These are phyloP conservation scores for Ameiurus melas DNA, from an alignment of 2,113 vertebrate species.

Conservation along the genomic window DNA sequence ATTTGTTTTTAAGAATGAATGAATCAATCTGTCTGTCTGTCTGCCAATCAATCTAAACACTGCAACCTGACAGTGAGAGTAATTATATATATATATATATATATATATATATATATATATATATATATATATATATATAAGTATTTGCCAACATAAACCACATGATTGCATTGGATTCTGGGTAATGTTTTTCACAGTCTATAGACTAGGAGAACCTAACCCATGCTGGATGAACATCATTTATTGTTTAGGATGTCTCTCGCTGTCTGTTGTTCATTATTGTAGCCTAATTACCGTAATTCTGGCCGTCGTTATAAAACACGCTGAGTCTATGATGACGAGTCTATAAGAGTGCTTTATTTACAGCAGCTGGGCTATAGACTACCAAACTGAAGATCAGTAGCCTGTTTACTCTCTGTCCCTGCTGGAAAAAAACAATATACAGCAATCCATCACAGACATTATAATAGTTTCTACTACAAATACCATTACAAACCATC, in stretches of 20 bases:
- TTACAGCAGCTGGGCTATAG: background rate
- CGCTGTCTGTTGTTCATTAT: background rate
- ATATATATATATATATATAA: no score
- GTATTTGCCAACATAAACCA: background rate
- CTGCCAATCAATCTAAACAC: background rate
- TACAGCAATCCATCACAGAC: no score
- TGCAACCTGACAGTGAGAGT: no score
- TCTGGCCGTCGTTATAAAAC: background rate
- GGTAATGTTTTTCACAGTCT: background rate
- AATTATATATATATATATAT: no score
- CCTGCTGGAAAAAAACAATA: no score
- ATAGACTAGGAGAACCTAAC: background rate
- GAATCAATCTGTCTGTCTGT: background rate
- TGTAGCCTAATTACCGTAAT: background rate
- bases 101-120: no score
- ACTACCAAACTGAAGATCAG: background rate
- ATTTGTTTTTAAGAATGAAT: background rate
- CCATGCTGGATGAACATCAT: background rate
- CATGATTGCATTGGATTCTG: background rate
- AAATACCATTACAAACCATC: no score
- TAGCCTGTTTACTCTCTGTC: no score
- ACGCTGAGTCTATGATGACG: background rate
- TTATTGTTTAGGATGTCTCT: background rate
- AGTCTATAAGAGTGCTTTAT: background rate
- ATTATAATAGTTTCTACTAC: no score